phyloP scores from a whole-genome alignment of 2,888 invertebrate species.

The Pyrrhosoma nymphula region DNA sequence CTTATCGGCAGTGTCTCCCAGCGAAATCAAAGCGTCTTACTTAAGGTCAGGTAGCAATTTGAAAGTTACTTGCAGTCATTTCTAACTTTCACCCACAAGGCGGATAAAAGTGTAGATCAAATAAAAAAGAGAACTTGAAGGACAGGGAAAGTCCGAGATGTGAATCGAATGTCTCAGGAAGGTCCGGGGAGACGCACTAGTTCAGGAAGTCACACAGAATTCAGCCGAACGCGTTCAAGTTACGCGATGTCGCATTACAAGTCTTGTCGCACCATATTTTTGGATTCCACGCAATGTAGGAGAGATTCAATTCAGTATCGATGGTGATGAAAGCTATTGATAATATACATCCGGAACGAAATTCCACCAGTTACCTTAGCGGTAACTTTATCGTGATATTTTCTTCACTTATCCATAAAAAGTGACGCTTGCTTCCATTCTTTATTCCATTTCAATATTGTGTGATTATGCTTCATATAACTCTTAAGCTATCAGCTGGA shows the following conservation, averaged over 20 bases:
- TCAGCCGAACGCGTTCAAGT: not conserved
- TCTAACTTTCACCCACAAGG: slow-evolving; percentile 45
- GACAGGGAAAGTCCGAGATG: slow-evolving; percentile 45
- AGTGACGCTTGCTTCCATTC: too few species aligned
- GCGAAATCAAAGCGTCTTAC: not conserved
- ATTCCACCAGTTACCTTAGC: too few species aligned
- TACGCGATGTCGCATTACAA: not conserved
- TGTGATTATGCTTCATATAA: too few species aligned
- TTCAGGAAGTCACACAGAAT: not conserved
- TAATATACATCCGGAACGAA: too few species aligned
- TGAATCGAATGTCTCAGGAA: not conserved
- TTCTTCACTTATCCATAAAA: too few species aligned
- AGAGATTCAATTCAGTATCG: too few species aligned
- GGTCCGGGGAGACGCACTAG: not conserved
- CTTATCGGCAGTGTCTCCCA: not conserved
- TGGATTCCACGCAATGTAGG: not conserved
- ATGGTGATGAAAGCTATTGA: not conserved
- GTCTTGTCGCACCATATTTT: not conserved
- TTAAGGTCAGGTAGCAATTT: slow-evolving; percentile 21
- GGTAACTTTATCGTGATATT: too few species aligned
- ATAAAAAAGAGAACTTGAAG: slow-evolving; percentile 25
- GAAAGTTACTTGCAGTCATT: slow-evolving; percentile 52
- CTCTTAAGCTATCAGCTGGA: too few species aligned
- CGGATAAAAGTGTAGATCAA: not conserved
- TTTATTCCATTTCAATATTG: too few species aligned